Base-by-base conservation (phyloP, 2,797 vertebrate species). In the Tolypeutes matacus region DNA sequence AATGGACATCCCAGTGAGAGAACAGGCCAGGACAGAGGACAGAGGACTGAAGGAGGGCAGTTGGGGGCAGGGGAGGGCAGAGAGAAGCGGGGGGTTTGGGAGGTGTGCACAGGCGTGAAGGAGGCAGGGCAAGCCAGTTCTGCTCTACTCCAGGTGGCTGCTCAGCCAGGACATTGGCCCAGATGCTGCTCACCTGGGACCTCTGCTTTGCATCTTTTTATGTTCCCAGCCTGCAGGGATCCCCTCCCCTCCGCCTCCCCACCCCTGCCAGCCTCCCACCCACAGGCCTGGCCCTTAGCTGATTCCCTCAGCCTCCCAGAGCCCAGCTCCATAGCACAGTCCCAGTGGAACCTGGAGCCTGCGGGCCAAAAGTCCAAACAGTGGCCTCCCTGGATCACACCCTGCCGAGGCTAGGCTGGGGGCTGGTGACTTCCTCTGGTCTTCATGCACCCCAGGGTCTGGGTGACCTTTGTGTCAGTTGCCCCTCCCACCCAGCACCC, bases 91-190 rank as follows among this genome's bases (percentile, higher is more conserved):
- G 53, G 51, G 53, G 53, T 73, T 18, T n/a, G 42, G 62, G 78
- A 23, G 34, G 39, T 13, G 6, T 56, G 10, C 34, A 4, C 42
- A 8, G 13, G 27, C 25, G 31, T 17, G 42, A n/a, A 76, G 69
- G 73, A 29, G 3, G 23, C 29, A 7, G 8, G 39, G 51, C 23
- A 46, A 51, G 1, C 27, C 14, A 3, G 12, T 8, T 51, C 36
- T 6, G 8, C 31, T 34, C 11, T 9, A 46, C 42, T 46, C n/a
- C 3, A 21, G 7, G 1, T 3, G 8, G n/a, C 11, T 0, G 1
- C 77, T 76, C 8, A 11, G 29, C 20, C 7, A 89, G 39, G 81
- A 58, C 25, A 58, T 21, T 27, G 0, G 56, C 29, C 51, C 53
- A 12, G 72, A 75, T 3, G 2, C 8, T 20, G 53, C 9, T 2